These are phyloP conservation scores for Amblyopsis rosae DNA, from an alignment of 2,113 vertebrate species.

Conservation along the genomic window DNA sequence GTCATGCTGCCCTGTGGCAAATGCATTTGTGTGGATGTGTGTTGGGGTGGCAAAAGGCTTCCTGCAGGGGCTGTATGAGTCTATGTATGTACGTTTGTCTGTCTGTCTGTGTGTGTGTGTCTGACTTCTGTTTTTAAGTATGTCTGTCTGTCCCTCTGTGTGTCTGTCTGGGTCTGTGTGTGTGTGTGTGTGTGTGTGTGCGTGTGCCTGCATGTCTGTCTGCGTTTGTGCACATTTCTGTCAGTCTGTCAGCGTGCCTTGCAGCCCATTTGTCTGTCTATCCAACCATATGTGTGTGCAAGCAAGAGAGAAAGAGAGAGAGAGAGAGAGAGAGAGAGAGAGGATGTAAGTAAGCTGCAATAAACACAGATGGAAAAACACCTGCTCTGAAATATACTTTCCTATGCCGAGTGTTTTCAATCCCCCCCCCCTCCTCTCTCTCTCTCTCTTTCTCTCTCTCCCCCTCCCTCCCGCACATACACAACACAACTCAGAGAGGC, in stretches of 20 bases:
- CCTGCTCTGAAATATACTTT: slow-evolving; percentile 66
- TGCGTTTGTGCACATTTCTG: too few species aligned
- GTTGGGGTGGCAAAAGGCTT: slow-evolving; percentile 7
- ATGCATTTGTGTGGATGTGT: slow-evolving; percentile 30
- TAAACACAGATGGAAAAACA: slow-evolving; percentile 68
- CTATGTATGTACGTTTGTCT: slow-evolving; percentile 1
- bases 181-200: neutral
- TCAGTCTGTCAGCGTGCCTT: too few species aligned
- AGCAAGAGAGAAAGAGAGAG: neutral
- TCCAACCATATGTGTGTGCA: slow-evolving; percentile 16
- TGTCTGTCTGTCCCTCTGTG: neutral
- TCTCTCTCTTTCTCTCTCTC: slow-evolving; percentile 32
- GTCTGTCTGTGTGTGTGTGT: slow-evolving; percentile 26
- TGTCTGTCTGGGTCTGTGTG: neutral
- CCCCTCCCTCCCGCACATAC: neutral
- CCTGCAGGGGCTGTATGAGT: neutral
- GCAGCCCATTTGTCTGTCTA: neutral
- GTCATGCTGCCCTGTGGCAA: slow-evolving; percentile 31
- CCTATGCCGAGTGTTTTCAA: slow-evolving; percentile 39
- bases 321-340: neutral
- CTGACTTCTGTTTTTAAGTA: slow-evolving; percentile 4
- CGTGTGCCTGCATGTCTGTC: neutral
- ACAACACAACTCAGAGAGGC: slow-evolving; percentile 53
- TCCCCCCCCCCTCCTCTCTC: too few species aligned
- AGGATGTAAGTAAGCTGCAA: slow-evolving; percentile 47